Evolutionary conservation across 2,888 invertebrate species (phyloP).

Genomic region (Patella ulyssiponensis): DNA sequence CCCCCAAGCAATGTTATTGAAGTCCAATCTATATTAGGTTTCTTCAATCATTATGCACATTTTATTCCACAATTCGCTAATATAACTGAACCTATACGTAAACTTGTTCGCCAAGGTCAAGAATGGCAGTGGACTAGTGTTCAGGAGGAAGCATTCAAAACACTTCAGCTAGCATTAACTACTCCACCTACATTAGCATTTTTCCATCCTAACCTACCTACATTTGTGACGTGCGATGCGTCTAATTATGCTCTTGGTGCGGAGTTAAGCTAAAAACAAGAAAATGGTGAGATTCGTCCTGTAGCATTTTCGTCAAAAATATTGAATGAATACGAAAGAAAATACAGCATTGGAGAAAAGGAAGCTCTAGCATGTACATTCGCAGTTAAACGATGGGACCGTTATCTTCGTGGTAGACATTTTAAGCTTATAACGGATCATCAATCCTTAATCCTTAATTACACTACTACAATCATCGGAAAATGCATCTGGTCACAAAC

Average conservation of each 20-base stretch:
- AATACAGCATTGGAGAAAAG: conserved; percentile 18
- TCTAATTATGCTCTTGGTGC: conserved; percentile 14
- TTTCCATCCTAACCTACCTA: too few species aligned
- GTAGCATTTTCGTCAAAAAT: conserved; percentile 16
- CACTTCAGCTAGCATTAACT: too few species aligned
- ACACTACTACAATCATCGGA: conserved; percentile 11
- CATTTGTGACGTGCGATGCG: neutral
- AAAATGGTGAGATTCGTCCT: conserved; percentile 8
- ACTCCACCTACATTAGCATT: too few species aligned
- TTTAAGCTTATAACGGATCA: conserved; percentile 16
- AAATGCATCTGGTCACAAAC: conserved; percentile 11
- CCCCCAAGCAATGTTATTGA: neutral
- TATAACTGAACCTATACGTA: neutral
- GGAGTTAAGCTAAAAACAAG: neutral
- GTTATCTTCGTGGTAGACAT: conserved; percentile 11
- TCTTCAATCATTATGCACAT: neutral
- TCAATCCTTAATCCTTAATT: neutral
- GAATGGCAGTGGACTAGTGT: neutral
- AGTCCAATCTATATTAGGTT: neutral
- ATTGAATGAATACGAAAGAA: neutral
- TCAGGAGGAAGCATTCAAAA: too few species aligned
- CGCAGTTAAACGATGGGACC: conserved; percentile 9
- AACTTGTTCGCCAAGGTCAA: neutral
- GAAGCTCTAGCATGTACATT: conserved; percentile 21
- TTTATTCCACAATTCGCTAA: neutral